These are phyloP conservation scores for Archegozetes longisetosus DNA, from an alignment of 1,140 invertebrate genomes.

Conservation along the genomic window DNA sequence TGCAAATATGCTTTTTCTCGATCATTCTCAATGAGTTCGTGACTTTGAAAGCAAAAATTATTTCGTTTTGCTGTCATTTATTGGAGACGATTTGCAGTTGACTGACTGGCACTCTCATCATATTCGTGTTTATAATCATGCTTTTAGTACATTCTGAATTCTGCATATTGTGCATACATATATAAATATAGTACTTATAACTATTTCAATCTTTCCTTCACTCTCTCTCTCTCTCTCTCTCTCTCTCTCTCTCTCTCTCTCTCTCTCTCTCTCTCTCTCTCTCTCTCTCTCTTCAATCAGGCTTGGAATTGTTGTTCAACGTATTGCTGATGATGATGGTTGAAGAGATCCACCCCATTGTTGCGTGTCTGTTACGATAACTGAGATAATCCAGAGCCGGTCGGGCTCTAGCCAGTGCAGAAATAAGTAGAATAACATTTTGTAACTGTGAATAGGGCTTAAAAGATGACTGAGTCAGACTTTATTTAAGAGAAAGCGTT, in stretches of 20 bases:
- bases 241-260: not conserved
- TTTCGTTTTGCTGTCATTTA: not conserved
- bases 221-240: constrained; percentile 3
- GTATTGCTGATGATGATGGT: too few relatives aligned
- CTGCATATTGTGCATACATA: not conserved
- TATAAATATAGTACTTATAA: too few relatives aligned
- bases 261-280: not conserved
- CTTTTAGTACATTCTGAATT: not conserved
- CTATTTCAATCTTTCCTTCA: not conserved
- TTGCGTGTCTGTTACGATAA: not conserved
- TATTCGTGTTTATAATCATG: not conserved
- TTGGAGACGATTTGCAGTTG: too few relatives aligned
- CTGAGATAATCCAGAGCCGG: not conserved
- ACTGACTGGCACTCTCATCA: not conserved
- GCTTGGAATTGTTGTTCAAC: too few relatives aligned
- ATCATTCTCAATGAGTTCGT: not conserved
- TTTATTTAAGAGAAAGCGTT: not conserved
- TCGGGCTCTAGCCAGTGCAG: not conserved
- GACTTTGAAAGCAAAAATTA: not conserved
- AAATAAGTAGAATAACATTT: too few relatives aligned
- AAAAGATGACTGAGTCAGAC: not conserved
- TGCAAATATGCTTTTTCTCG: not conserved
- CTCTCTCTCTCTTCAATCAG: not conserved
- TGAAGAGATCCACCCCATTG: not conserved
- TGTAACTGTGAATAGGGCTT: not conserved